phyloP scores from a whole-genome alignment of 2,888 invertebrate genomes.

The Lithophane leautieri region DNA sequence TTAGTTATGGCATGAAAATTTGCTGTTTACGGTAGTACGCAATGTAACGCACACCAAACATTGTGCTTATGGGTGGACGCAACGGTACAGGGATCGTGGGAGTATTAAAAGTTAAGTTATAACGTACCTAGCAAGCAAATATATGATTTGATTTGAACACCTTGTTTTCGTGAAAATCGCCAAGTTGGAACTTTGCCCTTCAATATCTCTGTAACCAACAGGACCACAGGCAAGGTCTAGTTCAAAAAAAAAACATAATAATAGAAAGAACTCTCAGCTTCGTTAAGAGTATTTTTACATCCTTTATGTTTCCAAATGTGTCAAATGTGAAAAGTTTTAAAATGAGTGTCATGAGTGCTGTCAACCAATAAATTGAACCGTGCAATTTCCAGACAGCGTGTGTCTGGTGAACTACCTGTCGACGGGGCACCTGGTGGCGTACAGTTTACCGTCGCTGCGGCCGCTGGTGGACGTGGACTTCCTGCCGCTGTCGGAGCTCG shows the following conservation, averaged over 20 bases:
- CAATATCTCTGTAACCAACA: background rate
- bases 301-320: background rate
- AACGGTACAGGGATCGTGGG: background rate
- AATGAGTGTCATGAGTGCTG: background rate
- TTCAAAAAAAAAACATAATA: too few species aligned
- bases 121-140: too few species aligned
- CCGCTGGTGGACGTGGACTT: slow-evolving; percentile 98
- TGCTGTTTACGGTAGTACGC: background rate
- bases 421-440: slow-evolving; percentile 97
- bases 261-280: background rate
- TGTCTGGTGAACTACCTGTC: slow-evolving; percentile 98
- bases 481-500: slow-evolving; percentile 93
- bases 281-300: background rate
- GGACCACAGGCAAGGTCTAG: too few species aligned
- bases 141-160: too few species aligned
- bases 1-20: background rate
- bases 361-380: background rate
- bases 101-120: background rate
- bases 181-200: background rate
- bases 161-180: too few species aligned
- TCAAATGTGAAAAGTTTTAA: background rate
- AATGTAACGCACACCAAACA: background rate
- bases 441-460: slow-evolving; percentile 98
- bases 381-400: slow-evolving; percentile 94
- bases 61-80: background rate